Base-by-base conservation (phyloP, 2,888 invertebrate genomes). In the Mythimna impura region DNA sequence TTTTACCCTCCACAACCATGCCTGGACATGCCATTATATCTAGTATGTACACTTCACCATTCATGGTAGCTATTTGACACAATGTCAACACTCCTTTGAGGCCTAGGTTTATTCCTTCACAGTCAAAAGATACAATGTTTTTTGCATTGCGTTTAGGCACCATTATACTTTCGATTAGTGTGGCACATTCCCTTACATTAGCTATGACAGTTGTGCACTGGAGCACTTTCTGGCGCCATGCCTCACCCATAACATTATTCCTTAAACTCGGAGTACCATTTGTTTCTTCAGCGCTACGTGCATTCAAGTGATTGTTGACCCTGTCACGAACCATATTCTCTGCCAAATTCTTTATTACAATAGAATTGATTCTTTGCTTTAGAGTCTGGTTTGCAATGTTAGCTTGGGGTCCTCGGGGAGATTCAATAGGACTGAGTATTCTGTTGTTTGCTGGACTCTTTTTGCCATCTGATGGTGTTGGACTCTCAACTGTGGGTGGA, bases 21-120 rank as follows among this genome's bases (percentile, higher is more conserved):
- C 97, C 97, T 0, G 98, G 98, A 89, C 98, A 98, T 17, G 98
- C 97, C 89, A 98, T 97, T 82, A 99, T 97, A 95, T 99, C 99
- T 91, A 99, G 98, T 85, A 99, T 97, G 91, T 98, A 99, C 7
- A 98, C 98, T 91, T 98, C 98, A 55, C 99, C 98, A 69, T 97
- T 97, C 89, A 97, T 97, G 3, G 98, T 98, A 20, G 98, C 99
- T 86, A 98, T 97, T 92, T 98, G 98, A 91, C 99, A 97, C 66
- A 99, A 94, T 3, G 99, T 99, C 77, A 99, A 96, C 86, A 98
- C 98, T 25, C 99, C 99, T 91, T 98, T 98, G 2, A 98, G 96
- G 34, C 99, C 99, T 77, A 99, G 96, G 94, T 99, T 99, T 69
- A 99, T 98, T 22, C 99, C 99, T 95, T 99, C 99, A 87, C 99